Percentiles rank a stretch among this genome's conserved stretches.
Conservation (phyloP, 1,140 invertebrate genomes). For the Triops cancriformis region DNA sequence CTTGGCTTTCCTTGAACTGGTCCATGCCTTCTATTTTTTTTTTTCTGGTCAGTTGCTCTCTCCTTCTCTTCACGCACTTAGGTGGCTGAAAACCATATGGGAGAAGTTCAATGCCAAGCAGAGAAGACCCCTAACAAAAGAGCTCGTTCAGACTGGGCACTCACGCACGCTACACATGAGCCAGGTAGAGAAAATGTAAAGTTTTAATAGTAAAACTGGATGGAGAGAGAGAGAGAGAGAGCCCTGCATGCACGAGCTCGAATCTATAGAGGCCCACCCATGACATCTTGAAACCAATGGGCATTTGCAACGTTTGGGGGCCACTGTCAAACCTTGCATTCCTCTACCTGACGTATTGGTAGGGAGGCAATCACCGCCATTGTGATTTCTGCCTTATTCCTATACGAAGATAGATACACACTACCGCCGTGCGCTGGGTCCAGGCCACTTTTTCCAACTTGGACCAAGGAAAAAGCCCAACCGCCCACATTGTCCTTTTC, state of each 20-base stretch:
- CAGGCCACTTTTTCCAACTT: background rate
- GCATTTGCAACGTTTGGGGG: conserved; percentile 8
- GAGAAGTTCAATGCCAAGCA: background rate
- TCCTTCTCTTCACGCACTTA: background rate
- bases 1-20: background rate
- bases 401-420: background rate
- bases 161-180: background rate
- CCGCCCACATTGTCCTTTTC: background rate
- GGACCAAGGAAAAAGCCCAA: background rate
- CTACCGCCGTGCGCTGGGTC: background rate
- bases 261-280: conserved; percentile 1
- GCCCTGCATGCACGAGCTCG: background rate
- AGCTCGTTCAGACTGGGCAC: background rate
- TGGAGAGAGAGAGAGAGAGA: background rate
- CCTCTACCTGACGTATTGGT: background rate
- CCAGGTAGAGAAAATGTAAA: background rate
- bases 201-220: background rate
- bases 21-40: too few species aligned
- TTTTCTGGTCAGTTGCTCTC: background rate
- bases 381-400: background rate
- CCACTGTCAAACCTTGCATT: conserved; percentile 8
- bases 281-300: conserved; percentile 1
- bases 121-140: background rate
- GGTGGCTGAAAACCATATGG: background rate
- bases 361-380: conserved; percentile 8